A percentile compares a stretch with the other conserved stretches of the same genome.
Evolutionary conservation across 2,113 vertebrate species (phyloP).

Genomic region (Boulengeromyrus knoepffleri): DNA sequence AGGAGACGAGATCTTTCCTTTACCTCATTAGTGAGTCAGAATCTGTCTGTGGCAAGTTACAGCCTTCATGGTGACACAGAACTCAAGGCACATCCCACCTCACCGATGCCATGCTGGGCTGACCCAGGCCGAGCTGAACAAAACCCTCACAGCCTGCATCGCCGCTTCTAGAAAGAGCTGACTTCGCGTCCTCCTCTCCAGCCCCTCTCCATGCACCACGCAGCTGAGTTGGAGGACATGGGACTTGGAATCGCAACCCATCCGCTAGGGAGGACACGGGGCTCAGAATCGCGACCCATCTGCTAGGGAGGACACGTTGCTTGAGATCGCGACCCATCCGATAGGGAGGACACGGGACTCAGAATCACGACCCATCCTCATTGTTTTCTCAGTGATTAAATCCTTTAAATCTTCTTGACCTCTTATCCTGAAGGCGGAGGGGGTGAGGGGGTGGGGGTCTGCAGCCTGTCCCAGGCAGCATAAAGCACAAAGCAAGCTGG

Average conservation of each 20-base stretch:
- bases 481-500: not conserved
- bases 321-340: not conserved
- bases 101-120: not conserved
- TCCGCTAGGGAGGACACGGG: too few species aligned
- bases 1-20: slow-evolving; percentile 1
- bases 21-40: not conserved
- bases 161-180: not conserved
- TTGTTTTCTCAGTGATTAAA: not conserved
- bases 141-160: not conserved
- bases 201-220: not conserved
- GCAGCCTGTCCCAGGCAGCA: not conserved
- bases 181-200: not conserved
- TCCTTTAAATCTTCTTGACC: not conserved
- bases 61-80: not conserved
- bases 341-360: not conserved
- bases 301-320: not conserved
- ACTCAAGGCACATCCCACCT: not conserved
- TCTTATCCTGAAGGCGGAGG: not conserved
- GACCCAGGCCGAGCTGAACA: not conserved
- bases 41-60: not conserved
- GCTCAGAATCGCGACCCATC: too few species aligned
- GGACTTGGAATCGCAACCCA: too few species aligned
- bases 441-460: not conserved
- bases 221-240: not conserved
- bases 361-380: too few species aligned